A percentile compares a stretch with the other conserved stretches of the same genome.
Evolutionary conservation across 2,797 vertebrate genomes (phyloP).

Genomic region (Podarcis lilfordi): DNA sequence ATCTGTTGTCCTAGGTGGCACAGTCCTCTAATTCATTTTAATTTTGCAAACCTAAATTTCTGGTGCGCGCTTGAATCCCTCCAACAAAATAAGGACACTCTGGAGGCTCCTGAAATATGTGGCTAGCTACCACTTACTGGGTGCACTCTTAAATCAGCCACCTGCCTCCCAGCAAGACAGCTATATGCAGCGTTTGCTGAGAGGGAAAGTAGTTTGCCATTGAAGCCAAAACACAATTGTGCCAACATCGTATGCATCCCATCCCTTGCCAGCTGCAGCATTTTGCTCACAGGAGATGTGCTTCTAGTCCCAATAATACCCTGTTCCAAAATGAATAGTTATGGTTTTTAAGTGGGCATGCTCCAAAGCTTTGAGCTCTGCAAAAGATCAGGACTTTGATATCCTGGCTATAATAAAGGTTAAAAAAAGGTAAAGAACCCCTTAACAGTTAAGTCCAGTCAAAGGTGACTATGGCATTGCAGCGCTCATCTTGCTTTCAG

Average conservation of each 20-base stretch:
- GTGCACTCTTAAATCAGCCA: background rate
- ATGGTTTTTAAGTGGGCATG: background rate
- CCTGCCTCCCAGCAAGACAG: background rate
- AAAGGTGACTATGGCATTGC: too few relatives aligned
- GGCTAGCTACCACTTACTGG: background rate
- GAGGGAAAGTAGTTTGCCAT: background rate
- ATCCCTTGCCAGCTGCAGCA: background rate
- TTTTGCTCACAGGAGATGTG: background rate
- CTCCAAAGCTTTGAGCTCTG: background rate
- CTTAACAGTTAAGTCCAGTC: too few relatives aligned
- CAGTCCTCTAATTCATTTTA: too few relatives aligned
- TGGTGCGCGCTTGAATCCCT: too few relatives aligned
- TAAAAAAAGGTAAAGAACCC: too few relatives aligned
- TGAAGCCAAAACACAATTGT: background rate
- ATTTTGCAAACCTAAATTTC: too few relatives aligned
- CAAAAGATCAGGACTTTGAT: constrained; percentile 2
- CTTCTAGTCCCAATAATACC: background rate
- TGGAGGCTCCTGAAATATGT: background rate
- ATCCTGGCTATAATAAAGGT: background rate
- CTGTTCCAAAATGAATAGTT: background rate
- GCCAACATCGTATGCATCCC: too few relatives aligned
- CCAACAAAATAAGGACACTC: too few relatives aligned
- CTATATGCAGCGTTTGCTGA: background rate
- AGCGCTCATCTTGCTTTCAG: too few relatives aligned
- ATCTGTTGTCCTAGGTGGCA: too few relatives aligned